These are phyloP conservation scores for Drosophila lacicola DNA, from an alignment of 2,888 invertebrate species.

Conservation along the genomic window DNA sequence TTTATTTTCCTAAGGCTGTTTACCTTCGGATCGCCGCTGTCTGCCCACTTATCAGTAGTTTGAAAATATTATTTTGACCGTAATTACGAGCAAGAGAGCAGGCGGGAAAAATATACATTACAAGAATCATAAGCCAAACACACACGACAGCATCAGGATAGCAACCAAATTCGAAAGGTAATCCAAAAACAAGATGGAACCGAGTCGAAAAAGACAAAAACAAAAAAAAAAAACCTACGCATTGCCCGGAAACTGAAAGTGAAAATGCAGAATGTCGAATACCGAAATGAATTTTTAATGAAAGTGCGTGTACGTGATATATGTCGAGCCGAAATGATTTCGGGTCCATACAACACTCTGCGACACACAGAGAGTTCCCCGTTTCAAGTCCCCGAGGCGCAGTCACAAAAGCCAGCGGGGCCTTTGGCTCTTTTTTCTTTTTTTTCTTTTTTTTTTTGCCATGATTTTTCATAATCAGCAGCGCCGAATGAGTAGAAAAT, in stretches of 20 bases:
- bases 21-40: constrained; percentile 61
- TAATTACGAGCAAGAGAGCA: constrained; percentile 69
- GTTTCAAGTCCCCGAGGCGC: constrained; percentile 45
- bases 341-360: constrained; percentile 8
- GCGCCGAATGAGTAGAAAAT: constrained; percentile 70
- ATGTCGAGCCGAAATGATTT: constrained; percentile 72
- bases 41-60: constrained; percentile 55
- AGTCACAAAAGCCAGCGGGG: constrained; percentile 58
- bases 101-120: constrained; percentile 27
- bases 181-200: constrained; percentile 1
- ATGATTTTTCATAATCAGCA: constrained; percentile 78
- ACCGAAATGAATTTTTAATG: constrained; percentile 56
- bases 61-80: constrained; percentile 83
- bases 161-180: constrained; percentile 25
- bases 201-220: constrained; percentile 2
- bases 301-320: constrained; percentile 79
- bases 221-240: constrained; percentile 5
- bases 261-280: constrained; percentile 60
- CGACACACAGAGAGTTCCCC: constrained; percentile 11
- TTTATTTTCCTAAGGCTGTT: constrained; percentile 79
- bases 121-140: constrained; percentile 31
- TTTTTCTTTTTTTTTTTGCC: constrained; percentile 57
- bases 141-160: constrained; percentile 27
- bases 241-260: constrained; percentile 74
- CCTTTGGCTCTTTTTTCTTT: constrained; percentile 37